Percentiles rank a stretch among this genome's conserved stretches.
Conservation (phyloP, 2,113 vertebrate species). For the Girardinichthys multiradiatus region DNA sequence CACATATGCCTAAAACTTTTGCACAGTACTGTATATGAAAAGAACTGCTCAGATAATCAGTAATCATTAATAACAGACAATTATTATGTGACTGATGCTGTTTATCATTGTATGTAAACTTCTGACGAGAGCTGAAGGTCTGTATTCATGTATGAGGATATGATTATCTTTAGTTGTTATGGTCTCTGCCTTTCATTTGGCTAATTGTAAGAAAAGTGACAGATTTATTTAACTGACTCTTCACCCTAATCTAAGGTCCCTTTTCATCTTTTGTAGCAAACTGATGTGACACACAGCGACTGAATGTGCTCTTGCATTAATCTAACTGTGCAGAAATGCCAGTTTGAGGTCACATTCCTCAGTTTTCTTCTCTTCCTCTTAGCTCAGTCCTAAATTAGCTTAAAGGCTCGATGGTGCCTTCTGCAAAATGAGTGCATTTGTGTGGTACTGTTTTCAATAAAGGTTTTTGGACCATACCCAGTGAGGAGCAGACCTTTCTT, state of each 20-base stretch:
- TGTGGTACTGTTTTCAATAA: slow-evolving; percentile 32
- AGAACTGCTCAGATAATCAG: too few species aligned
- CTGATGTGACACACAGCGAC: neutral
- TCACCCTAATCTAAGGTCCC: neutral
- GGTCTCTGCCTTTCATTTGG: neutral
- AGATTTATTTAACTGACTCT: neutral
- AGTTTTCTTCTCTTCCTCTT: neutral
- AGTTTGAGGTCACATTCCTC: slow-evolving; percentile 21
- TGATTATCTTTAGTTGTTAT: neutral
- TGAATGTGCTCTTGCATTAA: slow-evolving; percentile 5
- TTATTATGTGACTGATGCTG: too few species aligned
- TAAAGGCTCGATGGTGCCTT: neutral
- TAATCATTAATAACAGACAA: too few species aligned
- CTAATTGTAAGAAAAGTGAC: neutral
- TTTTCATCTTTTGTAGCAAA: neutral
- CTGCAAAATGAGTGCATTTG: slow-evolving; percentile 1
- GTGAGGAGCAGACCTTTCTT: slow-evolving; percentile 14
- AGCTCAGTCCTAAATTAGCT: slow-evolving; percentile 24
- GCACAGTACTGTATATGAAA: too few species aligned
- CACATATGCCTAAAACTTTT: too few species aligned
- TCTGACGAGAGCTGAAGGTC: neutral
- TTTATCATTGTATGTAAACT: neutral
- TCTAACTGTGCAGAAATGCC: slow-evolving; percentile 1
- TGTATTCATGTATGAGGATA: neutral
- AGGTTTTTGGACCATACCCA: slow-evolving; percentile 21